Evolutionary conservation across 2,797 vertebrate genomes (phyloP), one percentile per base, ranked within the genome.

Genomic region (Aplochiton taeniatus): DNA sequence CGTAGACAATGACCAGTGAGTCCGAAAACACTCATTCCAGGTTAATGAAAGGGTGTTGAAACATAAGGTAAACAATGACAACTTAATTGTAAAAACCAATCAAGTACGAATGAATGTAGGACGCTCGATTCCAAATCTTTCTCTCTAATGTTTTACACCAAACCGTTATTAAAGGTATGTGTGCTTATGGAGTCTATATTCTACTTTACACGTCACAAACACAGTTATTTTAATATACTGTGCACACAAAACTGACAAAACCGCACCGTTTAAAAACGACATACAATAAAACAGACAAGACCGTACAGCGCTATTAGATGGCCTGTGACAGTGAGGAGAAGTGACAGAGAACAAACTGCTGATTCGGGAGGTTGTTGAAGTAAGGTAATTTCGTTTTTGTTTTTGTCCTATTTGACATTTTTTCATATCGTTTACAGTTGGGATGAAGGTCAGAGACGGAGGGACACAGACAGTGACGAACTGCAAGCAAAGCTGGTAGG

Each of bases 401-500:
- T n/a, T n/a, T n/a, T n/a, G n/a, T 31, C 31, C 31, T 31, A 6
- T 31, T 31, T 31, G 3, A 31, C 31, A 3, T 31, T 6, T 31
- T 31, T 31, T 31, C 6, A 3, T 31, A 31, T 31, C 31, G 31
- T 31, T 31, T 71, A 78, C 69, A 69, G 20, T 41, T 7, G n/a
- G 83, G 83, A 78, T 81, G 76, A 84, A 65, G 72, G 78, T 76
- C 70, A 54, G 80, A 78, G 85, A 58, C 78, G 70, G 64, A 70
- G 72, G 56, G 72, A 62, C 78, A 61, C 81, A 85, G 82, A 86
- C 80, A 75, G 80, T 82, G 85, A 83, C 69, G 20, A 70, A 66
- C 12, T 71, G 85, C 85, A 87, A 84, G 86, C 83, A 63, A 79
- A 80, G 83, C 82, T 6, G 31, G 31, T 56, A 79, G 71, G 66